Evolutionary conservation across 2,888 invertebrate species (phyloP).

Genomic region (Diadromus collaris): DNA sequence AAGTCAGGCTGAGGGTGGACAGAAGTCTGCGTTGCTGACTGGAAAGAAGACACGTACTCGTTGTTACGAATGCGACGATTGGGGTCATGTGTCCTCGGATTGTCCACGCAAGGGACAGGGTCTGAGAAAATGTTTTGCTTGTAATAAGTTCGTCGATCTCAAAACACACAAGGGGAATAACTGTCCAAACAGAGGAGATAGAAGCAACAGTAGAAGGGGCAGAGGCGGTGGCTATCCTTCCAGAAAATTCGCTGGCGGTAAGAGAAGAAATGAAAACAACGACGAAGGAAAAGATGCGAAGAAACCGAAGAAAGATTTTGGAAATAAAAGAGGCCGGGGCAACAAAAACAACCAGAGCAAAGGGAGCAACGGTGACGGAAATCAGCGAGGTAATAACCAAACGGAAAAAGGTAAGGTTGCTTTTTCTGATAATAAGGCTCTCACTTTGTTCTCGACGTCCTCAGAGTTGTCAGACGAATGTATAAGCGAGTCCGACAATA

Average conservation of each 20-base stretch:
- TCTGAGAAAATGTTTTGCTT: conserved; percentile 16
- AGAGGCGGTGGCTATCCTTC: conserved; percentile 5
- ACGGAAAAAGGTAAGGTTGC: conserved; percentile 11
- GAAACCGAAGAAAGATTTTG: conserved; percentile 28
- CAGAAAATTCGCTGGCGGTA: conserved; percentile 2
- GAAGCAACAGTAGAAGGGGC: neutral
- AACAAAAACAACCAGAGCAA: conserved; percentile 10
- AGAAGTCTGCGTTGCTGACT: neutral
- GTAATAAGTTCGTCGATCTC: conserved; percentile 19
- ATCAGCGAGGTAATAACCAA: conserved; percentile 2
- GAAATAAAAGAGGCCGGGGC: conserved; percentile 13
- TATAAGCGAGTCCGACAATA: conserved; percentile 8
- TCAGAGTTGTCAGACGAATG: conserved; percentile 14
- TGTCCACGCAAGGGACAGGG: conserved; percentile 42
- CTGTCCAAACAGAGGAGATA: conserved; percentile 20
- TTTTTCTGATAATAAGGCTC: neutral
- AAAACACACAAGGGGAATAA: conserved; percentile 40
- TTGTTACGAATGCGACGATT: conserved; percentile 46
- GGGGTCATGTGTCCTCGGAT: conserved; percentile 40
- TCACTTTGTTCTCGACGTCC: conserved; percentile 9
- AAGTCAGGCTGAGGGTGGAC: conserved; percentile 8
- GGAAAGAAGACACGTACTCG: conserved; percentile 12
- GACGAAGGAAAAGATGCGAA: conserved; percentile 26
- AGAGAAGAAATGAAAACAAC: conserved; percentile 21
- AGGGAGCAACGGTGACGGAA: conserved; percentile 12